These are phyloP conservation scores for Pogoniulus pusillus DNA, from an alignment of 2,797 vertebrate genomes.

Conservation along the genomic window DNA sequence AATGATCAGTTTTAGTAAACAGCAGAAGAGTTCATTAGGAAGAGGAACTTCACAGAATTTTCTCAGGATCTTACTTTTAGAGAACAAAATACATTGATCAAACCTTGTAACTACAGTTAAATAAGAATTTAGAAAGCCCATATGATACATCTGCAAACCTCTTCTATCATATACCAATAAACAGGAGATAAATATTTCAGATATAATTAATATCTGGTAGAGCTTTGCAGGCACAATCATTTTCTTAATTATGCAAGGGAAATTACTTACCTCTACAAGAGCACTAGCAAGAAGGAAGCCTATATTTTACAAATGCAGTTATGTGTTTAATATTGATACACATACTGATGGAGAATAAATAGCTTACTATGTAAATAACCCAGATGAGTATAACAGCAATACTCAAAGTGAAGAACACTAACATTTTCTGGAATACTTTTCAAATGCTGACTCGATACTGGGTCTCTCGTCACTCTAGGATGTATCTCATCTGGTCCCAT, in stretches of 20 bases:
- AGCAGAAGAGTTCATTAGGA: background rate
- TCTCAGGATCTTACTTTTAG: background rate
- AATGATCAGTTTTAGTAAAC: background rate
- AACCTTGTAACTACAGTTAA: background rate
- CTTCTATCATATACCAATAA: background rate
- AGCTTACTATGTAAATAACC: background rate
- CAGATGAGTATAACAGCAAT: background rate
- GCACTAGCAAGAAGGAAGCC: background rate
- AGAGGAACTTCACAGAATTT: background rate
- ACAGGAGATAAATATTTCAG: background rate
- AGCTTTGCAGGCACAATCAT: background rate
- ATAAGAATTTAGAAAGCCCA: background rate
- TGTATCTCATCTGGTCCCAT: too few relatives aligned
- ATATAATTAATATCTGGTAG: background rate
- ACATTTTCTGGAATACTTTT: background rate
- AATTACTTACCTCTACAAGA: conserved; percentile 2
- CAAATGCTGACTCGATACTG: background rate
- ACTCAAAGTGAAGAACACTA: background rate
- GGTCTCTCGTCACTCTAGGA: too few relatives aligned
- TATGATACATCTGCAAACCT: background rate
- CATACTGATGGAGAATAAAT: background rate
- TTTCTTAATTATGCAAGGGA: background rate
- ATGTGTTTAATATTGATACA: background rate
- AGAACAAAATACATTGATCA: background rate
- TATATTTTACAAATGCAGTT: background rate